A percentile compares a stretch with the other conserved stretches of the same genome.
Conservation (phyloP, 2,113 vertebrate species). For the Phrynocephalus versicolor region DNA sequence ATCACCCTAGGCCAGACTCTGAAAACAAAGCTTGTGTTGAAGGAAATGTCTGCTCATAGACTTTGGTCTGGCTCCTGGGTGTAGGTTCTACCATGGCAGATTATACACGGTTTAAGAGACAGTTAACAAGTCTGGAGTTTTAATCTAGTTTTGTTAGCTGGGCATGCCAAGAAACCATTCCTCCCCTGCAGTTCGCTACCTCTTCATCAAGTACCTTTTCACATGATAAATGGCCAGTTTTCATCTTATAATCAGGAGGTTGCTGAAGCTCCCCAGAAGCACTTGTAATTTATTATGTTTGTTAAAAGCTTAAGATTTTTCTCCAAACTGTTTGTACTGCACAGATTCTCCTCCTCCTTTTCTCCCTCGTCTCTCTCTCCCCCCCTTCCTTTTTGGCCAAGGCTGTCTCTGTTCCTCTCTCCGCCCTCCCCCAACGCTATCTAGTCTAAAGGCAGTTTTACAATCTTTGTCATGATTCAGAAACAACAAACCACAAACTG, state of each 20-base stretch:
- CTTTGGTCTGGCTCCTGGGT: conserved; percentile 46
- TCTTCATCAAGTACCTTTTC: background rate
- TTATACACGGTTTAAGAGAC: conserved; percentile 7
- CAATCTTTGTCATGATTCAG: background rate
- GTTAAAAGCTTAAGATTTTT: conserved; percentile 17
- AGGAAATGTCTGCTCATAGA: conserved; percentile 77
- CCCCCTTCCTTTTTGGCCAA: background rate
- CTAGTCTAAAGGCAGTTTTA: background rate
- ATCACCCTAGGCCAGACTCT: conserved; percentile 69
- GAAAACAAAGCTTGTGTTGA: conserved; percentile 80
- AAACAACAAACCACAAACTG: background rate
- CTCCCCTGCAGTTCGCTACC: background rate
- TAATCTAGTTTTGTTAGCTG: conserved; percentile 12
- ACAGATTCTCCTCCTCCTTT: background rate
- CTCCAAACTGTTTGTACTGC: background rate
- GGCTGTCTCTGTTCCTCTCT: background rate
- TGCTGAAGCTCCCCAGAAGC: conserved; percentile 31
- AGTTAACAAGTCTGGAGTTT: conserved; percentile 4
- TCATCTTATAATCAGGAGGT: conserved; percentile 18
- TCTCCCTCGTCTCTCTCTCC: background rate
- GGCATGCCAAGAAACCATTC: conserved; percentile 22
- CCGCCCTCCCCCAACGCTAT: background rate
- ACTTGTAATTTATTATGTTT: conserved; percentile 38
- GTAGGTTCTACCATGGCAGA: conserved; percentile 17
- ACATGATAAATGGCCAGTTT: fast-evolving